phyloP scores from a whole-genome alignment of 2,888 invertebrate genomes.

The Caenorhabditis imperialis region DNA sequence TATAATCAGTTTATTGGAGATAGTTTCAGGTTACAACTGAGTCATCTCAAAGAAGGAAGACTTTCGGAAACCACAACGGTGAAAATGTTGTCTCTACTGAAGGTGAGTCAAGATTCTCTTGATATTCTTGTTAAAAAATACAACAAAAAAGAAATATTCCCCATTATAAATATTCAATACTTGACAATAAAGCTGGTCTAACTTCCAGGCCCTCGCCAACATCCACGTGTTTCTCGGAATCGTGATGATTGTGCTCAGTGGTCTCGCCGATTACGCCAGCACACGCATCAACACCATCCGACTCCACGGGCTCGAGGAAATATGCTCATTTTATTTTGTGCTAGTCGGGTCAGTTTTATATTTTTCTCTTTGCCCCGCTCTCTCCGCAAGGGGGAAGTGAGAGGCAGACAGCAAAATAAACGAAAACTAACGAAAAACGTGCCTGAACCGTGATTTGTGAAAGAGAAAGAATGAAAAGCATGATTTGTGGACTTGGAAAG shows the following conservation, averaged over 20 bases:
- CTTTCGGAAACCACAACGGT: constrained; percentile 63
- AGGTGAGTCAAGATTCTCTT: constrained; percentile 39
- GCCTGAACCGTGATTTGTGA: not conserved
- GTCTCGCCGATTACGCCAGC: constrained; percentile 71
- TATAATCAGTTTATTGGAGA: not conserved
- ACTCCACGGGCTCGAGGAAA: constrained; percentile 68
- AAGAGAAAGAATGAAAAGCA: not conserved
- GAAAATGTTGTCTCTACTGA: constrained; percentile 62
- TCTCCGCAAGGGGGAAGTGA: too few species aligned
- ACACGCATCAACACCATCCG: constrained; percentile 70
- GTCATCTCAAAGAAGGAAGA: constrained; percentile 59
- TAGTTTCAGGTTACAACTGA: constrained; percentile 63
- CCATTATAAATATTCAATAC: too few species aligned
- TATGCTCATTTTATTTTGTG: constrained; percentile 73
- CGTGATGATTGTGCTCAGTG: constrained; percentile 69
- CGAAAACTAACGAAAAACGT: too few species aligned
- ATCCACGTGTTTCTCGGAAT: constrained; percentile 71
- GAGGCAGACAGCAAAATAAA: too few species aligned
- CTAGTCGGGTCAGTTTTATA: constrained; percentile 71
- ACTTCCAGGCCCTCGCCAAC: constrained; percentile 71
- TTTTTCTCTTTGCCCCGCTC: too few species aligned
- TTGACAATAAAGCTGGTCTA: too few species aligned
- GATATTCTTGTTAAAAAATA: too few species aligned
- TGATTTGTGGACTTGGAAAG: constrained; percentile 15
- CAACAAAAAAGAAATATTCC: too few species aligned